Base-by-base conservation (phyloP, 1,140 invertebrate genomes). In the Kradibia gibbosae region DNA sequence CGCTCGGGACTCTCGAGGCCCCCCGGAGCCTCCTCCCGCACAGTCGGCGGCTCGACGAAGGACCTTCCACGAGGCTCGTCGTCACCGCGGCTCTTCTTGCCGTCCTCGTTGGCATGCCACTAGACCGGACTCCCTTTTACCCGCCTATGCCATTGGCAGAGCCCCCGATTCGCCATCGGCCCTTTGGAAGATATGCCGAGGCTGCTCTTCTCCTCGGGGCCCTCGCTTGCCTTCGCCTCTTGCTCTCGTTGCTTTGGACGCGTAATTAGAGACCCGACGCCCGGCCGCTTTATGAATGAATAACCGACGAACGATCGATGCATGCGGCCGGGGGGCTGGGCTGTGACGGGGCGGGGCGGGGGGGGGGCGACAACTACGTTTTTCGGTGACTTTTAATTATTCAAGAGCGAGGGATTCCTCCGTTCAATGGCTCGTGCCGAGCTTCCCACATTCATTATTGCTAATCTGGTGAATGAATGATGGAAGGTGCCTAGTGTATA, bases 221-320 rank as follows among this genome's bases (percentile, higher is more conserved):
- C 50, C 22, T 11, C 20, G 50, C 50, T 53, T 53, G 13, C 50
- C 22, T 22, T 20, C 22, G 50, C 50, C 8, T 20, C n/a, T 67
- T 67, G 34, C 62, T 39, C 20, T 39, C 36, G 39, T 67, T 67
- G n/a, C n/a, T 53, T 67, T 20, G 34, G 22, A 1, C 17, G 20
- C 34, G 62, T 39, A 67, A 67, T 67, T 67, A 31, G 62, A 67
- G 10, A 67, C 62, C n/a, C 34, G 34, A 39, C 34, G 62, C 5
- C 0, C 20, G 11, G 20, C 17, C 7, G 20, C 1, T n/a, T n/a
- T 53, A 67, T 39, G 34, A 67, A 67, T 39, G 34, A 67, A 67
- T 22, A 39, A 39, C 11, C 1, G 62, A n/a, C 39, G n/a, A 67
- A 67, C 62, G n/a, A 67, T 39, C 34, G 34, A 11, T 36, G 34